Evolutionary conservation across 1,140 invertebrate species (phyloP), one percentile per base, ranked within the genome.

Genomic region (Ptiloglossa arizonensis): DNA sequence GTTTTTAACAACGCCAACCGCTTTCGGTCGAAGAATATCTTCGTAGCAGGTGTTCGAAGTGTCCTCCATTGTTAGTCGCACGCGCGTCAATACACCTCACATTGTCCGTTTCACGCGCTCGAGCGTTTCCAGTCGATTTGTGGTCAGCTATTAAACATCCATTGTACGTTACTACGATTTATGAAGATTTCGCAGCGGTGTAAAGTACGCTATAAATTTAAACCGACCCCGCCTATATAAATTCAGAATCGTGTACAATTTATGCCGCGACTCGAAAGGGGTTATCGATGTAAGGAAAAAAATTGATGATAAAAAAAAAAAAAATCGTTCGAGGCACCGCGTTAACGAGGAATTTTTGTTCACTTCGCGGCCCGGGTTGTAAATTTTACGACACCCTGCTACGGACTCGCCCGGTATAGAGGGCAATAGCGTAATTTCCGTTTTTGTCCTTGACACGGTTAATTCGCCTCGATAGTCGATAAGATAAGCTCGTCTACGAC

Each of bases 381-480:
- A 11, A 22, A 41, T 32, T 57, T 32, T 29, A 22, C 38, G 59
- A 41, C 35, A 41, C 35, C n/a, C 35, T 24, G 41, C 24, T 11
- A n/a, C n/a, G 8, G 35, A 22, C n/a, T 62, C 35, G 44, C 59
- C n/a, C 59, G 11, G 0, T 19, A 35, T 46, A 46, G 41, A 19
- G 54, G 54, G 6, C 29, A 69, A 69, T 46, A 50, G 22, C 2
- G 41, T 59, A 69, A 76, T 76, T 76, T 74, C 29, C 35, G 11
- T n/a, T 44, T 5, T 50, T 44, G 32, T 48, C 73, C 73, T 76
- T 76, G 73, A 60, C 73, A 76, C 54, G 24, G 54, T 69, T 76
- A 50, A 76, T 76, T 76, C 29, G 32, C 29, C 29, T 3, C 38
- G 29, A 69, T 59, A 76, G 50, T 76, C 73, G 73, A 76, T 76